Evolutionary conservation across 2,888 invertebrate species (phyloP), one percentile per base, ranked within the genome.

Genomic region (Pristionchus mayeri): DNA sequence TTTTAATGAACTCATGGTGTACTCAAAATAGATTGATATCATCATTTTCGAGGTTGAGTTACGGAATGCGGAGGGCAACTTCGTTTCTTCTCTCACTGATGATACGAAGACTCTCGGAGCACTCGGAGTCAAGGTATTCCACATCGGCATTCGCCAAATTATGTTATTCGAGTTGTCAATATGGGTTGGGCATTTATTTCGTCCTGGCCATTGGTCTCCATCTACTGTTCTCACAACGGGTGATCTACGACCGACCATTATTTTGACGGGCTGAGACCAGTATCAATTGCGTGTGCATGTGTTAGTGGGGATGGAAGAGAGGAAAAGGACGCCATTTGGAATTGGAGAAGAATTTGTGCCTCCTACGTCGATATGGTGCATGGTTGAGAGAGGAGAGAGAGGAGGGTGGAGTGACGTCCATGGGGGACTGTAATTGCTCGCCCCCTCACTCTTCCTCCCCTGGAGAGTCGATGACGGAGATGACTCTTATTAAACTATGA

Each of bases 51-150:
- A 82, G 75, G 85, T 89, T 13, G 86, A 90, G 57, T 84, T 89
- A 34, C 87, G 85, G 40, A 87, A 87, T 60, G 54, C 44, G 6
- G 86, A 90, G 30, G 89, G 88, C 27, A 87, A 88, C 60, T 85
- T 86, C n/a, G 85, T 88, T 21, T 85, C 85, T 18, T 86, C 86
- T 7, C 78, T 90, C 50, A 79, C 84, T 13, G 88, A 89, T 52
- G 88, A 88, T 48, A 30, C 86, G 18, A 86, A 85, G 52, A 86
- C 87, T 13, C 79, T 90, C 40, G 86, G 86, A n/a, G 89, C 89
- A 3, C 84, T 88, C 21, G 88, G 89, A 44, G 87, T 90, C 67
- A 85, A 85, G 52, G 87, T 87, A 80, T 87, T n/a, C n/a, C n/a
- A n/a, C n/a, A 21, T 21, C 27, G 11, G 48, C 18, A n/a, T 75